These are phyloP conservation scores for Enhydra lutris DNA, from an alignment of 2,113 vertebrate genomes.

Conservation along the genomic window DNA sequence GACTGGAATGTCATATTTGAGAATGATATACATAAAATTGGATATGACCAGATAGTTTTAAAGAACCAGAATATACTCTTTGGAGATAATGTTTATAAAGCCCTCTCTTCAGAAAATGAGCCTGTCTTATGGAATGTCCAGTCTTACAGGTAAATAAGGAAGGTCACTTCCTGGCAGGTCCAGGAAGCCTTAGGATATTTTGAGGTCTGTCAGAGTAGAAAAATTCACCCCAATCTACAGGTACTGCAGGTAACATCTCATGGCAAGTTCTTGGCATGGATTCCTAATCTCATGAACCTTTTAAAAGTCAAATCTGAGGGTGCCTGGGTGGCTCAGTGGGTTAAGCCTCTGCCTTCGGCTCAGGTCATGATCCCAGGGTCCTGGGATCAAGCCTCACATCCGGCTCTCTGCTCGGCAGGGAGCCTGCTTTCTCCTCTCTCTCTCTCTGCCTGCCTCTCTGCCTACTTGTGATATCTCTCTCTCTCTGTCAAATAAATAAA, in stretches of 20 bases:
- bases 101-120: background rate
- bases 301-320: constrained; percentile 8
- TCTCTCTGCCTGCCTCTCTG: too few relatives aligned
- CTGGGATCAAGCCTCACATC: too few relatives aligned
- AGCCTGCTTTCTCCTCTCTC: too few relatives aligned
- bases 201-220: background rate
- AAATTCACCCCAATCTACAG: background rate
- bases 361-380: too few relatives aligned
- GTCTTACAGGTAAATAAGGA: background rate
- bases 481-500: too few relatives aligned
- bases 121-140: background rate
- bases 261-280: background rate
- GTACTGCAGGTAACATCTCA: background rate
- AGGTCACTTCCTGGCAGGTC: background rate
- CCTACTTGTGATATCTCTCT: too few relatives aligned
- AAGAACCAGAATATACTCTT: background rate
- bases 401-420: too few relatives aligned
- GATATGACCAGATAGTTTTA: background rate
- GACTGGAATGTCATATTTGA: background rate
- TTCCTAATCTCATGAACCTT: background rate
- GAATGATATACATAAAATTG: background rate
- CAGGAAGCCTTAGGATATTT: background rate
- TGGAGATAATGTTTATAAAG: background rate
- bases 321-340: too few relatives aligned
- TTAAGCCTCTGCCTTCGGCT: too few relatives aligned